Evolutionary conservation across 2,888 invertebrate genomes (phyloP), one percentile per base, ranked within the genome.

Genomic region (Timandra comae): DNA sequence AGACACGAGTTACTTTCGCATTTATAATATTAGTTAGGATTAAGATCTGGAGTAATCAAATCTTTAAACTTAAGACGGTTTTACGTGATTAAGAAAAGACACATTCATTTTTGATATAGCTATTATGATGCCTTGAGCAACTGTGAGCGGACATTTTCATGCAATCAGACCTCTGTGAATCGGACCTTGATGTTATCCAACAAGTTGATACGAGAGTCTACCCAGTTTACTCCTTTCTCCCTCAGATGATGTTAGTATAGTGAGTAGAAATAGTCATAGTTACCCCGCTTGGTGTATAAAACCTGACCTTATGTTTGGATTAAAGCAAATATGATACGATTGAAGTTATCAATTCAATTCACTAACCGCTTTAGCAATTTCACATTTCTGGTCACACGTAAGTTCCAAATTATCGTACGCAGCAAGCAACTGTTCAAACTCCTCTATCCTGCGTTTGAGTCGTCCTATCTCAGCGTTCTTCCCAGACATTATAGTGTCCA

Each of bases 381-480:
- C 85, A 37, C 64, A 64, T 52, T 80, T 85, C 47, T 86, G 86
- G 1, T 70, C 79, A 34, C 64, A 64, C 5, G 73, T 67, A 2
- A 86, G 64, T 1, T 85, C 84, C n/a, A 86, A 60, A 16, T 75
- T 67, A 30, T 84, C 81, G 38, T 82, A 86, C 0, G 66, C 78
- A 1, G 66, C 66, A 23, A 87, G 27, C 66, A 86, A 63, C 48
- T 74, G 74, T 39, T 86, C 82, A 35, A 80, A 76, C 50, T 82
- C 78, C 29, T 76, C 79, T 19, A 88, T 82, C 56, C 77, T 80
- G 16, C 74, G 66, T 48, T 72, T 76, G 19, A 89, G 67, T 9
- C 81, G 72, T 7, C 67, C 56, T 28, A 88, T 86, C 54, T 88
- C 87, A 0, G 78, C 63, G 56, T 88, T 87, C 55, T 88, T 88